Evolutionary conservation across 2,113 vertebrate genomes (phyloP).

Genomic region (Hystrix brachyura): DNA sequence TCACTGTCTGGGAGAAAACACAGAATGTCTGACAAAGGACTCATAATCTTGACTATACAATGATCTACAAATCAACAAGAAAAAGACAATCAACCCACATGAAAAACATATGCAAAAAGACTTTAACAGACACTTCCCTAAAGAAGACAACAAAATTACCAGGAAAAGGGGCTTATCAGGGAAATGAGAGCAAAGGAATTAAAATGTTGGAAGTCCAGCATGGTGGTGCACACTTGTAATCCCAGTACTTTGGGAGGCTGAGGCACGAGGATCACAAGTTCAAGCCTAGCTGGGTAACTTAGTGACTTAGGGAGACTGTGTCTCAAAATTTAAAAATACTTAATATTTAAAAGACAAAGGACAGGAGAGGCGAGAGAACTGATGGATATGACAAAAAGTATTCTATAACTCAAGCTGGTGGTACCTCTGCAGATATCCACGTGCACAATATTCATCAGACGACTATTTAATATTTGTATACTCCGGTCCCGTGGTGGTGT

Average conservation of each 20-base stretch:
- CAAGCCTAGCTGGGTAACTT: background rate
- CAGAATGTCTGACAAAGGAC: background rate
- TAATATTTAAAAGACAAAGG: background rate
- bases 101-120: background rate
- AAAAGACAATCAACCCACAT: conserved; percentile 9
- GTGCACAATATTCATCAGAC: background rate
- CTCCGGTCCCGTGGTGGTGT: background rate
- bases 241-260: background rate
- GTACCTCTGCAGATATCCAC: background rate
- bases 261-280: background rate
- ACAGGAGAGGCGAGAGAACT: background rate
- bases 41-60: background rate
- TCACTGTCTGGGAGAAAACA: conserved; percentile 26
- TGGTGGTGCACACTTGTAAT: background rate
- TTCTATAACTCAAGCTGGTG: background rate
- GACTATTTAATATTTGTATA: background rate
- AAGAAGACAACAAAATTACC: conserved; percentile 20
- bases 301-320: background rate
- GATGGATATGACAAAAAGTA: background rate
- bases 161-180: background rate
- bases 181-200: conserved; percentile 25
- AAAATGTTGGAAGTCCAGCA: background rate
- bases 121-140: background rate
- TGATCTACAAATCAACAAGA: conserved; percentile 32
- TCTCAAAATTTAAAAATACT: background rate